A percentile compares a stretch with the other conserved stretches of the same genome.
Evolutionary conservation across 2,797 vertebrate species (phyloP).

Genomic region (Lithobates sylvaticus): DNA sequence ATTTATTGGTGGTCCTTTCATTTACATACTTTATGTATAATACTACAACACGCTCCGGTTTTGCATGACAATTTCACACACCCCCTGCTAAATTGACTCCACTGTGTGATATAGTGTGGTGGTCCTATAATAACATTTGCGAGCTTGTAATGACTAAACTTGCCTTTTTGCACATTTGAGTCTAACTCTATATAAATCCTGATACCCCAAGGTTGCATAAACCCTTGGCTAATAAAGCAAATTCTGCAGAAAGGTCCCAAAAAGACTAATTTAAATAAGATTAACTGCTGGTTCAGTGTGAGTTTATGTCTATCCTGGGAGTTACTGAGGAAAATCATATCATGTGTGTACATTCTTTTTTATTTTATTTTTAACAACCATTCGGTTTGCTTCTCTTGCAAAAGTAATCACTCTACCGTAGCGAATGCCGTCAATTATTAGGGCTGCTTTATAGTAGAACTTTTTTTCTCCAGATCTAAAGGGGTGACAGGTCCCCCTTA

Average conservation of each 20-base stretch:
- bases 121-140: slow-evolving; percentile 5
- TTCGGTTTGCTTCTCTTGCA: slow-evolving; percentile 35
- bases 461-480: not conserved
- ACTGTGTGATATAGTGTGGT: not conserved
- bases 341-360: slow-evolving; percentile 32
- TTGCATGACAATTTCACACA: not conserved
- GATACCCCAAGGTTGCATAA: slow-evolving; percentile 58
- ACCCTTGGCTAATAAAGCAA: slow-evolving; percentile 59
- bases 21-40: not conserved
- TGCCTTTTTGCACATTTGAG: slow-evolving; percentile 52
- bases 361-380: not conserved
- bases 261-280: slow-evolving; percentile 61
- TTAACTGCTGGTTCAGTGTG: slow-evolving; percentile 58
- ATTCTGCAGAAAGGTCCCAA: slow-evolving; percentile 61
- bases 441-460: too few relatives aligned
- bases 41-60: not conserved
- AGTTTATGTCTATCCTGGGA: slow-evolving; percentile 53
- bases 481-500: not conserved
- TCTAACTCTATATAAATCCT: slow-evolving; percentile 55
- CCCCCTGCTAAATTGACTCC: not conserved
- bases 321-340: slow-evolving; percentile 40
- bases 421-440: not conserved
- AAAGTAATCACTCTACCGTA: slow-evolving; percentile 22
- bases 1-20: too few relatives aligned
- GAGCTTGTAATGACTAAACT: slow-evolving; percentile 39